These are phyloP conservation scores for Lepidotrigona ventralis DNA, from an alignment of 1,140 invertebrate genomes.

Conservation along the genomic window DNA sequence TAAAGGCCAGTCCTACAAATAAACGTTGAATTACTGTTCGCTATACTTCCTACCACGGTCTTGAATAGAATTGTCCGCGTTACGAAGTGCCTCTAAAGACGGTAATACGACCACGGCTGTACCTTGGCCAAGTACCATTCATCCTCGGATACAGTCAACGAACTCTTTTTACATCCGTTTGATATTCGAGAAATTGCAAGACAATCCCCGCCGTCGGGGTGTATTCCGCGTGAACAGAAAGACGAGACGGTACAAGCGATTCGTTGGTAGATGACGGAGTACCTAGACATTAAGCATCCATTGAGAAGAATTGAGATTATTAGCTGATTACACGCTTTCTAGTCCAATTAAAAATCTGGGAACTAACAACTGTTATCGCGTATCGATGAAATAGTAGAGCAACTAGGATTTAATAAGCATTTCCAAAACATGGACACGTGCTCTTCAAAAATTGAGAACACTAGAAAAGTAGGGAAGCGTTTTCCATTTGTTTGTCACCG, in stretches of 20 bases:
- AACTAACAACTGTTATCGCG: too few relatives aligned
- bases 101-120: neutral
- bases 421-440: too few relatives aligned
- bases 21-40: conserved; percentile 45
- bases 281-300: too few relatives aligned
- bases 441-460: neutral
- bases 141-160: neutral
- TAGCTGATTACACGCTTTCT: too few relatives aligned
- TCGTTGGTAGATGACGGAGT: too few relatives aligned
- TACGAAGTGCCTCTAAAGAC: conserved; percentile 20
- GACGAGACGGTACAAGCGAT: too few relatives aligned
- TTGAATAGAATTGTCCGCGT: conserved; percentile 28
- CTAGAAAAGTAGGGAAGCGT: rapidly evolving
- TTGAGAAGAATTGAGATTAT: too few relatives aligned
- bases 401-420: too few relatives aligned
- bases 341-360: too few relatives aligned
- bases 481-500: neutral
- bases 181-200: too few relatives aligned
- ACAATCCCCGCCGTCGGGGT: neutral
- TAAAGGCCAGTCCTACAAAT: conserved; percentile 42
- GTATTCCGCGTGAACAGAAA: neutral
- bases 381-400: too few relatives aligned
- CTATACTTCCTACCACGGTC: conserved; percentile 27
- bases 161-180: neutral
- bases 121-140: neutral